Percentiles rank a stretch among this genome's conserved stretches.
These are phyloP conservation scores for Hemistola chrysoprasaria DNA, from an alignment of 2,888 invertebrate genomes.

Conservation along the genomic window DNA sequence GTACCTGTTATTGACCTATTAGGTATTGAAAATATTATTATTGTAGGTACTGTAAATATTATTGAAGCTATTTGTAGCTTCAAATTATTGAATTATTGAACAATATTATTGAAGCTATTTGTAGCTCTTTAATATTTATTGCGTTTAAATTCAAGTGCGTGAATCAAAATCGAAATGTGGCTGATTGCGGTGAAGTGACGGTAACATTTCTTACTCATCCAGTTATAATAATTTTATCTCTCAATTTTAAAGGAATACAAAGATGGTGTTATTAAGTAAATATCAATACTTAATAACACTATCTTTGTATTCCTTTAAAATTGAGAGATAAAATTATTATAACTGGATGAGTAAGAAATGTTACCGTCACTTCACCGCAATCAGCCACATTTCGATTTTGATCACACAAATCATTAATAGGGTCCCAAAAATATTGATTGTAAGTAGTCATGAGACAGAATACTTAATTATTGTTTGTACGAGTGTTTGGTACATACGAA, in stretches of 20 bases:
- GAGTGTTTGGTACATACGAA: constrained; percentile 67
- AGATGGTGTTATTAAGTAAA: constrained; percentile 27
- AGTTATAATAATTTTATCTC: constrained; percentile 19
- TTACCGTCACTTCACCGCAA: constrained; percentile 62
- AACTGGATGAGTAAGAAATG: constrained; percentile 56
- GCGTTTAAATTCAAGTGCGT: constrained; percentile 16
- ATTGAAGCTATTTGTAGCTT: too few species aligned
- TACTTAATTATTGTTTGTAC: constrained; percentile 65
- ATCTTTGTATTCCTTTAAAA: constrained; percentile 22
- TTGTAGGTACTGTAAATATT: too few species aligned
- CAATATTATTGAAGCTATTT: too few species aligned
- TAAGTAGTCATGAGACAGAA: constrained; percentile 69
- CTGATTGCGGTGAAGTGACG: constrained; percentile 61
- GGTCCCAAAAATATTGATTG: constrained; percentile 67
- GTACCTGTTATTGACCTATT: too few species aligned
- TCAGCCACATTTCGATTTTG: constrained; percentile 54
- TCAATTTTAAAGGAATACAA: constrained; percentile 25
- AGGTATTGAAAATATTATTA: too few species aligned
- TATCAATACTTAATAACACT: constrained; percentile 30
- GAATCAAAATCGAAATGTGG: constrained; percentile 51
- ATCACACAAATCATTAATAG: constrained; percentile 62
- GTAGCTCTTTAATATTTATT: constrained; percentile 3
- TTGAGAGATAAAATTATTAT: constrained; percentile 18
- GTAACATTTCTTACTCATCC: constrained; percentile 62
- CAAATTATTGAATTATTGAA: too few species aligned